phyloP scores from a whole-genome alignment of 2,888 invertebrate species.

The Rhyacophila evoluta region DNA sequence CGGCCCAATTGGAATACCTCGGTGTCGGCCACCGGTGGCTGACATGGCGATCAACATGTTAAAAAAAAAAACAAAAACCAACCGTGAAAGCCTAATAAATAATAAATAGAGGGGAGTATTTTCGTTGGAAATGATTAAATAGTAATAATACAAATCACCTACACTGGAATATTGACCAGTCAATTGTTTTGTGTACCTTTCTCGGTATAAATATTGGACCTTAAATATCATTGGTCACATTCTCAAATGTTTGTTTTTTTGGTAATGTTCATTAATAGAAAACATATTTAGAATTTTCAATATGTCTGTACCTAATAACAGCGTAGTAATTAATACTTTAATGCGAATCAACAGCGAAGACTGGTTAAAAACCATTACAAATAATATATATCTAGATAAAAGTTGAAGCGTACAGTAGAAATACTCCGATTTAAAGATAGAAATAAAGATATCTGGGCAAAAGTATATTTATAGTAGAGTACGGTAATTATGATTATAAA shows the following conservation, averaged over 20 bases:
- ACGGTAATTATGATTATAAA: too few relatives aligned
- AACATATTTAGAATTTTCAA: background rate
- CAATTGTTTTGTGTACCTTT: background rate
- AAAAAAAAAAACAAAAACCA: background rate
- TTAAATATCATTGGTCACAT: conserved; percentile 1
- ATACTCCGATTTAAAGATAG: too few relatives aligned
- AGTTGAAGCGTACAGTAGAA: background rate
- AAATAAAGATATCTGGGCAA: too few relatives aligned
- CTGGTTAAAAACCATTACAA: background rate
- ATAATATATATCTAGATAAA: background rate
- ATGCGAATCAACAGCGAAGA: background rate
- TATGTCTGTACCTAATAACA: background rate
- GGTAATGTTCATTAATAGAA: background rate
- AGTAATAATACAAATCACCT: background rate
- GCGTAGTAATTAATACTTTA: background rate
- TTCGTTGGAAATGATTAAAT: background rate
- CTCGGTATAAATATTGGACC: background rate
- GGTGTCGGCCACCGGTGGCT: too few relatives aligned
- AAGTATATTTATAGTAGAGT: too few relatives aligned
- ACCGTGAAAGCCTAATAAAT: background rate
- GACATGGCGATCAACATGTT: too few relatives aligned
- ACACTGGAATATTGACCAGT: background rate
- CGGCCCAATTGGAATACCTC: too few relatives aligned
- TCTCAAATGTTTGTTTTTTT: conserved; percentile 7
- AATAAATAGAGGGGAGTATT: background rate